These are phyloP conservation scores for Nesoenas mayeri DNA, from an alignment of 2,113 vertebrate species.

Conservation along the genomic window DNA sequence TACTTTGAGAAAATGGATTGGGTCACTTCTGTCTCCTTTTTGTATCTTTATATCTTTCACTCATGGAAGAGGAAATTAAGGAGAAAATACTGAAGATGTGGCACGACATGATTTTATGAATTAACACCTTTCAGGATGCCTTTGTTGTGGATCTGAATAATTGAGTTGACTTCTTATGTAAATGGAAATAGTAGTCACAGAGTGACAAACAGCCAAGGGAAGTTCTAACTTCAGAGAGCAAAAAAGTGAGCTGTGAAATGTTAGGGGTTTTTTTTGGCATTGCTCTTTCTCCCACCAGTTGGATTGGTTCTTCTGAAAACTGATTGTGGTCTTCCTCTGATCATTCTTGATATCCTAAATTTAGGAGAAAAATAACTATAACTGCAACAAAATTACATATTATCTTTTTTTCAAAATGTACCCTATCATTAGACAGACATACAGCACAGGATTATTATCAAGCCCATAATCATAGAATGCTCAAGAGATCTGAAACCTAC, in stretches of 20 bases:
- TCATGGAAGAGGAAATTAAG: neutral
- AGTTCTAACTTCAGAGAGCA: neutral
- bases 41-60: neutral
- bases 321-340: neutral
- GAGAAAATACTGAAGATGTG: neutral
- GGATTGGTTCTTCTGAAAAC: neutral
- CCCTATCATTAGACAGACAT: neutral
- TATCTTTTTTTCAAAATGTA: neutral
- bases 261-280: neutral
- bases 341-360: neutral
- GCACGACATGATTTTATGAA: neutral
- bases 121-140: neutral
- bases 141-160: neutral
- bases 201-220: neutral
- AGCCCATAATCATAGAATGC: neutral
- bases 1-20: neutral
- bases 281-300: neutral
- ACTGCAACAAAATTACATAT: neutral
- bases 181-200: neutral
- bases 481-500: neutral
- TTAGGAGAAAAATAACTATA: neutral
- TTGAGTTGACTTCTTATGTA: neutral
- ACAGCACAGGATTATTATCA: neutral
- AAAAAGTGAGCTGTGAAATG: neutral
- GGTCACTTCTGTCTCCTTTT: neutral